Evolutionary conservation across 2,113 vertebrate species (phyloP).

Genomic region (Brachionichthys hirsutus): DNA sequence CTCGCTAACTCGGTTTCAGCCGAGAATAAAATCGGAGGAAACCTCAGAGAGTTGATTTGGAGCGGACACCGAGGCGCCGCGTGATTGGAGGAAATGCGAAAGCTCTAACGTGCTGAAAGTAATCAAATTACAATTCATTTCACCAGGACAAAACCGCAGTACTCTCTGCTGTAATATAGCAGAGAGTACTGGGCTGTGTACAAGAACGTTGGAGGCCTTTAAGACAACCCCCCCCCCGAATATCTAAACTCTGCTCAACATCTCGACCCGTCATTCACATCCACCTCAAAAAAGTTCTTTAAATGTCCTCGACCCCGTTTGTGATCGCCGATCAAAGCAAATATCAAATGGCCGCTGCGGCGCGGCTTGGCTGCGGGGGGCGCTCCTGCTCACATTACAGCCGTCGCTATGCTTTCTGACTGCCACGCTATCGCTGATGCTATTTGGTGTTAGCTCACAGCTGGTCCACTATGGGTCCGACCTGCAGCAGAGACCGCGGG

Average conservation of each 20-base stretch:
- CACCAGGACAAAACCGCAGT: no score
- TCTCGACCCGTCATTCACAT: neutral
- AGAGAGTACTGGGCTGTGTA: no score
- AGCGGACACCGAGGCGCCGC: neutral
- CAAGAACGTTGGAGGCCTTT: no score
- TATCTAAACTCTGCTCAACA: neutral
- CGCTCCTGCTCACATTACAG: conserved; percentile 57
- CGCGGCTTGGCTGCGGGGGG: conserved; percentile 27
- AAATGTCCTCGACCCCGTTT: conserved; percentile 4
- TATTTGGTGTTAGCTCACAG: conserved; percentile 57
- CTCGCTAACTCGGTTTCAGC: neutral
- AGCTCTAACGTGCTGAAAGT: no score
- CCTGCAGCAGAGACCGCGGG: neutral
- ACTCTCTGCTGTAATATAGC: no score
- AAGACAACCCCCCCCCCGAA: neutral
- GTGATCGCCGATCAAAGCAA: conserved; percentile 14
- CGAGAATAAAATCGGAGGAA: neutral
- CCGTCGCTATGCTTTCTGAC: conserved; percentile 7
- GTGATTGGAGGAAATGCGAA: no score
- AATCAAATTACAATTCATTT: no score
- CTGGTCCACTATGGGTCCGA: conserved; percentile 2
- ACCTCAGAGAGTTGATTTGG: neutral
- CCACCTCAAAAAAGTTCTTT: neutral
- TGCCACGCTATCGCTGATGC: conserved; percentile 58
- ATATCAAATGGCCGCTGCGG: conserved; percentile 4